phyloP scores from a whole-genome alignment of 2,797 vertebrate species.

The Peromyscus aztecus region DNA sequence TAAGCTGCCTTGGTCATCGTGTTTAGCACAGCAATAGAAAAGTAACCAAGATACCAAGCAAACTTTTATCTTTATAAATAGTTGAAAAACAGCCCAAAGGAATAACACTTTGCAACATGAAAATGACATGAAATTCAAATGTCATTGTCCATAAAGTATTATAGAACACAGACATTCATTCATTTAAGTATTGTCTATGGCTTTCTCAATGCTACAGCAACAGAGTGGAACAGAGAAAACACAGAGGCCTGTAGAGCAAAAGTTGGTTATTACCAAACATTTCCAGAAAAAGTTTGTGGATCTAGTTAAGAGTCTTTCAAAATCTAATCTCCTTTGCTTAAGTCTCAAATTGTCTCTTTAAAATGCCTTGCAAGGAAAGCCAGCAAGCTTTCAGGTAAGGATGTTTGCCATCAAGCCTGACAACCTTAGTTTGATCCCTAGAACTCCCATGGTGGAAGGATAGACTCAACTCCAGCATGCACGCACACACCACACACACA shows the following conservation, averaged over 20 bases:
- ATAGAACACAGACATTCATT: background rate
- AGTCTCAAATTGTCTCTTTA: constrained; percentile 33
- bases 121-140: constrained; percentile 48
- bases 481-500: no score
- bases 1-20: background rate
- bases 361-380: background rate
- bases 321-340: constrained; percentile 6
- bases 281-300: background rate
- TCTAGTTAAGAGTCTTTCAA: constrained; percentile 23
- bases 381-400: background rate
- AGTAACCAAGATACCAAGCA: background rate
- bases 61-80: constrained; percentile 52
- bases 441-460: background rate
- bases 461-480: background rate
- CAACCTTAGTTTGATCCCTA: background rate
- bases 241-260: background rate
- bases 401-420: background rate
- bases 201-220: background rate
- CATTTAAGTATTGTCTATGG: background rate
- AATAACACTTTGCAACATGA: constrained; percentile 26
- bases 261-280: background rate
- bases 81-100: background rate
- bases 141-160: constrained; percentile 26
- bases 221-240: background rate
- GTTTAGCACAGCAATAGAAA: background rate